phyloP scores from a whole-genome alignment of 2,888 invertebrate species.

The Eudiplozoon nipponicum region DNA sequence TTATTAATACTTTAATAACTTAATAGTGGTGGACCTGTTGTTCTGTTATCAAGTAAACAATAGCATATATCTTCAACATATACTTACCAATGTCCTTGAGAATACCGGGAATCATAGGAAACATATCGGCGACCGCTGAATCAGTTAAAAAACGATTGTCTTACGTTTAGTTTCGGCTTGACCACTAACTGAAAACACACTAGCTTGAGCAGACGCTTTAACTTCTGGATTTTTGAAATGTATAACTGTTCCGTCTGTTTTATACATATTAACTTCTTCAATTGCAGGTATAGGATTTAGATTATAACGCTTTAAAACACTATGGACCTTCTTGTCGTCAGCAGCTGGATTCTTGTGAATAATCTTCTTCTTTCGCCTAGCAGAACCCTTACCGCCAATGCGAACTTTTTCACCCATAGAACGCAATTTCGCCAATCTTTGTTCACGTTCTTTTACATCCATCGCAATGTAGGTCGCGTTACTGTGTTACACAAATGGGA shows the following conservation, averaged over 20 bases:
- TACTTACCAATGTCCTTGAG: too few species aligned
- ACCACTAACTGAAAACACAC: slow-evolving; percentile 91
- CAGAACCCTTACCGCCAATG: slow-evolving; percentile 93
- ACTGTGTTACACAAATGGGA: too few species aligned
- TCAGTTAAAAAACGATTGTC: too few species aligned
- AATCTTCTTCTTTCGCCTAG: slow-evolving; percentile 98
- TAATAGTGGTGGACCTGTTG: too few species aligned
- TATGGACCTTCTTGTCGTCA: slow-evolving; percentile 93
- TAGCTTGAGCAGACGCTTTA: slow-evolving; percentile 84
- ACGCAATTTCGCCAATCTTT: too few species aligned
- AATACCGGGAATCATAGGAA: too few species aligned
- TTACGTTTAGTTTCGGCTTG: slow-evolving; percentile 92
- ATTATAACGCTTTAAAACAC: slow-evolving; percentile 74
- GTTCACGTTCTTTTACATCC: too few species aligned
- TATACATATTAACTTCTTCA: slow-evolving; percentile 95
- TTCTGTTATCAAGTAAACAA: too few species aligned
- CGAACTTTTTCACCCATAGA: slow-evolving; percentile 41
- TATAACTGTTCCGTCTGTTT: slow-evolving; percentile 91
- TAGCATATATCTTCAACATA: too few species aligned
- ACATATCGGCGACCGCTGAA: too few species aligned
- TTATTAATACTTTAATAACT: too few species aligned
- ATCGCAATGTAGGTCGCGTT: too few species aligned
- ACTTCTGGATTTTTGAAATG: slow-evolving; percentile 99
- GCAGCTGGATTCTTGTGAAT: slow-evolving; percentile 91
- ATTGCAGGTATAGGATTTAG: slow-evolving; percentile 94